Evolutionary conservation across 2,797 vertebrate genomes (phyloP), one percentile per base, ranked within the genome.

Genomic region (Sebastolobus alascanus): DNA sequence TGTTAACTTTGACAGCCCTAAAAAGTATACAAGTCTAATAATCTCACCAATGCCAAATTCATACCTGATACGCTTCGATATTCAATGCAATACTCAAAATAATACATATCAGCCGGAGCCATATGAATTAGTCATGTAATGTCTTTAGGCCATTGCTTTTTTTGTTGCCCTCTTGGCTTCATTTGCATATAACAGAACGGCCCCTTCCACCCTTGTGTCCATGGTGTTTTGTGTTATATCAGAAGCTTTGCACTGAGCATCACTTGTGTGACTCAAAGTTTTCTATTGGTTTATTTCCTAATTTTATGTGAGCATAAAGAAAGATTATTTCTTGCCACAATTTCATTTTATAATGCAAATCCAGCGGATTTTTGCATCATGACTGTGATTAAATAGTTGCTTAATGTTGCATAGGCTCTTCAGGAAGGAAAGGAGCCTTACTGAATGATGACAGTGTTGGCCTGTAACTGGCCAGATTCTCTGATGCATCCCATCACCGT

Each of bases 341-440:
- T 59, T 61, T 18, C 16, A 67, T 46, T 31, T 60, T 7, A 5
- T n/a, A 52, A 40, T 33, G 35, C 56, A 73, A 77, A 66, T 20
- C 2, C 6, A 35, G 56, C 65, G 31, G 6, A 33, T 61, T 61
- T 67, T 86, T 82, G 72, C 82, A 63, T 83, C 82, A 83, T 64
- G 56, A 40, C 27, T 52, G 6, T 71, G 35, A 63, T 61, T 75
- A 78, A 80, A 75, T 43, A 58, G 63, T 52, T 68, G 56, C 33
- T 66, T 29, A 43, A 73, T 67, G 35, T 43, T 70, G 77, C 77
- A 59, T 3, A 33, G 22, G 33, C 55, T 76, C 71, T 58, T 75
- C 22, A 43, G 40, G 31, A 70, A 55, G 59, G 27, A 54, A 37
- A 6, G 1, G 37, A 68, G 55, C 10, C 1, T 77, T 54, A 68